phyloP scores from a whole-genome alignment of 2,888 invertebrate species.

The Agrilus cyanescens region DNA sequence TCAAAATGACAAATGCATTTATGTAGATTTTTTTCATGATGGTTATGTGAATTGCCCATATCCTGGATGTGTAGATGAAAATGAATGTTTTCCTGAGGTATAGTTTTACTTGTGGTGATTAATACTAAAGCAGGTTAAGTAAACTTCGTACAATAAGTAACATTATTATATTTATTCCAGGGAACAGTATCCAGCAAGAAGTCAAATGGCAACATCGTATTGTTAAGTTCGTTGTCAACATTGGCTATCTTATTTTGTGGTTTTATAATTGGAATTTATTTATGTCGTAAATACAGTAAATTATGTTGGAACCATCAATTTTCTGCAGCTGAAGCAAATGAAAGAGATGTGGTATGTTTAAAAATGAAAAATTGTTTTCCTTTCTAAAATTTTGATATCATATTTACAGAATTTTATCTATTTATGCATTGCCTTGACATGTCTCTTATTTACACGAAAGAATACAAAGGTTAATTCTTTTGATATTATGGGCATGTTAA shows the following conservation, averaged over 20 bases:
- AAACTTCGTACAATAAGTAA: too few relatives aligned
- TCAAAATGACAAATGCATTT: constrained; percentile 30
- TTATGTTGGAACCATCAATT: constrained; percentile 33
- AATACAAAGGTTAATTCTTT: too few relatives aligned
- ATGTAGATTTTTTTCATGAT: constrained; percentile 35
- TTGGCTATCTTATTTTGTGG: constrained; percentile 37
- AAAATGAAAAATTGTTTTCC: too few relatives aligned
- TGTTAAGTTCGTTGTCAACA: constrained; percentile 38
- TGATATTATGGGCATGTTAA: too few relatives aligned
- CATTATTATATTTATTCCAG: background rate
- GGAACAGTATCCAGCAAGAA: constrained; percentile 4
- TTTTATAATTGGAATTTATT: constrained; percentile 38
- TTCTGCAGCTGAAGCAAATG: too few relatives aligned
- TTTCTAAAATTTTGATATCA: too few relatives aligned
- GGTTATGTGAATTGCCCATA: constrained; percentile 37
- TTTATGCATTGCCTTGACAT: too few relatives aligned
- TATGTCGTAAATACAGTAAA: constrained; percentile 36
- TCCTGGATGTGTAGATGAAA: constrained; percentile 36
- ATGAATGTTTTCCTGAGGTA: constrained; percentile 25
- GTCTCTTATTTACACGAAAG: too few relatives aligned
- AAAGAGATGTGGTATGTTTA: too few relatives aligned
- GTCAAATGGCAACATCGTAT: constrained; percentile 30
- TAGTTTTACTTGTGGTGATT: background rate
- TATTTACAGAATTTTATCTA: too few relatives aligned
- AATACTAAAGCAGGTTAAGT: background rate